Base-by-base conservation (phyloP, 1,140 invertebrate genomes). In the Eumeta japonica region DNA sequence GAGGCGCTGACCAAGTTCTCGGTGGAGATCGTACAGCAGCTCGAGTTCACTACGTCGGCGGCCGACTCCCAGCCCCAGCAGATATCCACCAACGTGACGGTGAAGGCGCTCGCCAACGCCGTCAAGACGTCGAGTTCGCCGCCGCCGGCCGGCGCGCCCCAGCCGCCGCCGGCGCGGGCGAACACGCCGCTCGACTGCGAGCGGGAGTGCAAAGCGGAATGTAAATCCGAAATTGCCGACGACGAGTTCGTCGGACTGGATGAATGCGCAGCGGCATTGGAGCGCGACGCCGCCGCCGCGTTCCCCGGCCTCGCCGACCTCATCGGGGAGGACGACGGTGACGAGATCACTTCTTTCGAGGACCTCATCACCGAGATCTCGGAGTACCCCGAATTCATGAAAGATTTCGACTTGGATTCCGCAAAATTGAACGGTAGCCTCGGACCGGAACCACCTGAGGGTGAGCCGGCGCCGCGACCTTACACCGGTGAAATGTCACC, bases 31-130 rank as follows among this genome's bases (percentile, higher is more conserved):
- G 90, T 90, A 0, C 90, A 94, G 54, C 89, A 94, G 58, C 60
- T 91, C 10, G 89, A 91, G 51, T 93, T 93, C 54, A 91, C 88
- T 15, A 88, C 87, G 14, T 89, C 87, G 3, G 85, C 85, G 24
- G 83, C 87, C 16, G 87, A 87, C 58, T 87, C 87, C 4, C 87
- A 89, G 52, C 84, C 88, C n/a, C 89, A 92, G 52, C 90, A 90
- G 59, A 92, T 92, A 35, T 90, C 89, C 16, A 92, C 90, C 28
- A 93, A 92, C 73, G 90, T 94, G n/a, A 92, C 90, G 4, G 90
- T 94, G 19, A 93, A 92, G 58, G 87, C 90, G 1, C 77, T 91
- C 36, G 86, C 89, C 18, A 91, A 91, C 54, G 84, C 88, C 2
- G 88, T 88, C 29, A 84, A 89, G 28, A 90, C 89, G 48, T 89